A percentile compares a stretch with the other conserved stretches of the same genome.
Conservation (phyloP, 2,888 invertebrate genomes). For the Acanthacorydalis orientalis region DNA sequence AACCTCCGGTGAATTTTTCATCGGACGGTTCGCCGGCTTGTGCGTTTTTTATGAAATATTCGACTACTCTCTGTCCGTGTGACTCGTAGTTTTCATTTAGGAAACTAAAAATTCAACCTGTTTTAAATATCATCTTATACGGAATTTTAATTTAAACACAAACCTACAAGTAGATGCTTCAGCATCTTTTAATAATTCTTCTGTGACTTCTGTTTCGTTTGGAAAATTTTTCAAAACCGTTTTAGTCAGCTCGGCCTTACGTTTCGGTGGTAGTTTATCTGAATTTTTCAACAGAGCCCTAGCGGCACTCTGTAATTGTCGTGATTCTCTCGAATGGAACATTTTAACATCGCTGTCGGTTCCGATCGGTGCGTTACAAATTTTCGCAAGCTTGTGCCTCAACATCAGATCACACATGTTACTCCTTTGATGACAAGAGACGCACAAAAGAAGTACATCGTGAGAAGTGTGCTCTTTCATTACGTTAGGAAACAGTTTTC, state of each 20-base stretch:
- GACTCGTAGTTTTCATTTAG: conserved; percentile 30
- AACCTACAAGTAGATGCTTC: conserved; percentile 30
- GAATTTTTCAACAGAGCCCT: conserved; percentile 32
- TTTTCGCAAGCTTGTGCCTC: conserved; percentile 36
- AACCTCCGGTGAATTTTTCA: conserved; percentile 26
- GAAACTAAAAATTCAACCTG: conserved; percentile 19
- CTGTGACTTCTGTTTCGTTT: conserved; percentile 24
- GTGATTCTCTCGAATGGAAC: conserved; percentile 12
- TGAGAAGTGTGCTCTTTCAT: conserved; percentile 72
- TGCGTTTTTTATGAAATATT: conserved; percentile 30
- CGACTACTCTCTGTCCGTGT: conserved; percentile 42
- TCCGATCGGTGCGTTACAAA: conserved; percentile 49
- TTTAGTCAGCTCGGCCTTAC: conserved; percentile 30
- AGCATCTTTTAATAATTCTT: conserved; percentile 33
- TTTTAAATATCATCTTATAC: too few relatives aligned
- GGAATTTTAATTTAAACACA: conserved; percentile 12
- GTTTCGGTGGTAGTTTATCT: conserved; percentile 30
- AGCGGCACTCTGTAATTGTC: conserved; percentile 39
- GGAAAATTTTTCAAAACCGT: conserved; percentile 34
- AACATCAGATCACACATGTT: conserved; percentile 43
- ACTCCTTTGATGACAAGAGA: conserved; percentile 51
- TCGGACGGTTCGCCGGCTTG: conserved; percentile 12
- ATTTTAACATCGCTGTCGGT: not conserved
- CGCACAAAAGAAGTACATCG: conserved; percentile 59
- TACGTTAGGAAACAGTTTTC: conserved; percentile 53